Base-by-base conservation (phyloP, 1,140 invertebrate species). In the Pomacea maculata region DNA sequence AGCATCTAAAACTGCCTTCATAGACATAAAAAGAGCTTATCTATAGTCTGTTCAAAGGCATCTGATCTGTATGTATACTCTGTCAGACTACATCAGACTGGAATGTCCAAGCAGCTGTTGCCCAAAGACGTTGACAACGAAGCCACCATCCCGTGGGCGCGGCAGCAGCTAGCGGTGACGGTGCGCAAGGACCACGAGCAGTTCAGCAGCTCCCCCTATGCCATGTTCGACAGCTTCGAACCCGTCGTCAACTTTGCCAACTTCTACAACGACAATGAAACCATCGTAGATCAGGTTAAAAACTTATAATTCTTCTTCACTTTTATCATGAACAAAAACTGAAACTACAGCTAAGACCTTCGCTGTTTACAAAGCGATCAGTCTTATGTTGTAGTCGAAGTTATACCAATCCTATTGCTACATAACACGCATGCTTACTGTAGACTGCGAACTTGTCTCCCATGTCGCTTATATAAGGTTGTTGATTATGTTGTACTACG, bases 161-260 rank as follows among this genome's bases (percentile, higher is more conserved):
- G 87, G 17, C 87, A 89, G 65, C 88, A 91, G 80, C 78, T 90
- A 55, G 86, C 86, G 15, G 87, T 91, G 7, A 91, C 90, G 12
- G 89, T 87, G 74, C 79, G 83, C 45, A 89, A 88, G 67, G 87
- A 90, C n/a, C 80, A 85, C 57, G 90, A 91, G 76, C 79, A 76
- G 17, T 73, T 81, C 10, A 88, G 86, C 65, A 88, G 89, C 55
- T 88, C 88, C 9, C 82, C 84, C 34, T 89, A 89, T 77, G 85
- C 85, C 15, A 84, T 83, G 79, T 87, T 84, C 70, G 89, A 90
- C 82, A 85, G 85, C 34, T 75, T 68, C 19, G 71, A 87, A 14
- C 87, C 89, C 7, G 84, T 86, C 14, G 85, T 87, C 14, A 85
- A 90, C 83, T 91, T 90, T 79, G 84, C 86, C 55, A 83, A 71